Evolutionary conservation across 1,140 invertebrate genomes (phyloP).

Genomic region (Holcopasites calliopsidis): DNA sequence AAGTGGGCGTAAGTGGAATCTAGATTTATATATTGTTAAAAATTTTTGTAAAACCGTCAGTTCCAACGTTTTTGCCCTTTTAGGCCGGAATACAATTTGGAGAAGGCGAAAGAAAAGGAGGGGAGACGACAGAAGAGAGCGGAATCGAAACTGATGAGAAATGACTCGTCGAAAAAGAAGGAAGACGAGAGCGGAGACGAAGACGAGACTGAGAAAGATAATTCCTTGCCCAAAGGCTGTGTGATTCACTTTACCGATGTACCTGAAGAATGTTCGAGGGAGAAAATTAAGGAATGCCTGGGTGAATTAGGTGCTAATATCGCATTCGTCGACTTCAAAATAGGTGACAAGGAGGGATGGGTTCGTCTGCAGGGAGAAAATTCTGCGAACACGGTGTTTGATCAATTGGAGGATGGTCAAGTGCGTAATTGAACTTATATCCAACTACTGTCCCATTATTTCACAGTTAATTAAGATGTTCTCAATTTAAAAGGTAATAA

Average conservation of each 20-base stretch:
- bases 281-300: conserved; percentile 86
- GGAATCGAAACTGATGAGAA: too few relatives aligned
- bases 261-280: conserved; percentile 82
- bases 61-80: too few relatives aligned
- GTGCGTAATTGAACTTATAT: conserved; percentile 50
- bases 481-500: conserved; percentile 23
- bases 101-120: conserved; percentile 85
- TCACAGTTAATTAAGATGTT: not conserved
- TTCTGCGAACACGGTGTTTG: conserved; percentile 83
- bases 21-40: not conserved
- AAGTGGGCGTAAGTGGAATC: conserved; percentile 85
- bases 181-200: conserved; percentile 51
- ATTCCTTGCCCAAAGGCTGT: conserved; percentile 84
- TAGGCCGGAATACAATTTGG: conserved; percentile 83
- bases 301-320: conserved; percentile 82
- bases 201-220: conserved; percentile 67
- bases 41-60: conserved; percentile 2
- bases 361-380: conserved; percentile 86
- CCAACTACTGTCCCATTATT: not conserved
- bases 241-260: conserved; percentile 85
- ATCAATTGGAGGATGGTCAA: conserved; percentile 84
- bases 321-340: conserved; percentile 87
- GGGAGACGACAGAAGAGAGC: conserved; percentile 81
- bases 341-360: conserved; percentile 86
- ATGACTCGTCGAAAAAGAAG: too few relatives aligned